These are phyloP conservation scores for Drosophila parvula DNA, from an alignment of 1,140 invertebrate genomes.

Conservation along the genomic window DNA sequence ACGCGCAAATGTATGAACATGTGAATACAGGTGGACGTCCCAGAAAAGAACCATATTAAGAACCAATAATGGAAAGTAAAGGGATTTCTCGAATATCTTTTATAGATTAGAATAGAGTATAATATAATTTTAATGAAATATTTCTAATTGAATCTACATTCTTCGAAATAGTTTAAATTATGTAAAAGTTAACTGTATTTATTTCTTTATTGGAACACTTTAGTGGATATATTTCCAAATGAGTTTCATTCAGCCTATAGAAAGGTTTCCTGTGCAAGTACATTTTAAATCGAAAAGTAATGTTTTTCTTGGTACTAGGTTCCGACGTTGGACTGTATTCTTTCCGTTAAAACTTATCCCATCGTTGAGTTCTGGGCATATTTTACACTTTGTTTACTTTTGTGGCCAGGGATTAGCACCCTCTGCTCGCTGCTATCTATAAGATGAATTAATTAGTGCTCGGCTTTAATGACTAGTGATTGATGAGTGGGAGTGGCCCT, in stretches of 20 bases:
- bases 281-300: background rate
- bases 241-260: no score
- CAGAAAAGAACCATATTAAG: background rate
- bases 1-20: constrained; percentile 30
- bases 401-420: constrained; percentile 49
- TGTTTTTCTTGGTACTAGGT: background rate
- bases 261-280: background rate
- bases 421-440: constrained; percentile 27
- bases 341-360: constrained; percentile 15
- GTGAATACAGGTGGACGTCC: constrained; percentile 16
- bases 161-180: no score
- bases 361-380: constrained; percentile 28
- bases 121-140: background rate
- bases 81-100: background rate
- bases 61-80: background rate
- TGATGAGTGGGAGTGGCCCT: constrained; percentile 46
- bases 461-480: constrained; percentile 52
- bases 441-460: constrained; percentile 55
- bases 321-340: constrained; percentile 45
- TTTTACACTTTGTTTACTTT: constrained; percentile 66
- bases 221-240: no score
- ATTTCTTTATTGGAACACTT: no score
- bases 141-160: background rate
- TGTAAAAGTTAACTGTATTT: no score
- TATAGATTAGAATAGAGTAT: background rate